Evolutionary conservation across 2,113 vertebrate genomes (phyloP), one percentile per base, ranked within the genome.

Genomic region (Prinia subflava): DNA sequence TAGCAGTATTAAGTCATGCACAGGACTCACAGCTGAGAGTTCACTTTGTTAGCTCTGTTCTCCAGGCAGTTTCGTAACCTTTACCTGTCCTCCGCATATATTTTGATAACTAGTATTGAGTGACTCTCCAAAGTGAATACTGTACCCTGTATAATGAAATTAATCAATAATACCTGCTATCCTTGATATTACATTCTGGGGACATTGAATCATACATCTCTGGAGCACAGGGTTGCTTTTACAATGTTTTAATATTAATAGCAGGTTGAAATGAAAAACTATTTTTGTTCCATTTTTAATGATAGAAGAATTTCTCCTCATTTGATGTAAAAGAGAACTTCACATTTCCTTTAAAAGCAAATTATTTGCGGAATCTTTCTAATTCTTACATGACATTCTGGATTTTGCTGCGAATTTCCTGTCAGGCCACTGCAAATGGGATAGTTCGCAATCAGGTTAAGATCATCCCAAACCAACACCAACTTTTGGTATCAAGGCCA

Each of bases 61-160:
- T 88, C 42, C 55, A 67, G 41, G 68, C 57, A 68, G 16, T 83
- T 94, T 70, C 3, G 1, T 74, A 93, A 96, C 95, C 92, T 96
- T 93, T 94, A 83, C 57, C 46, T 92, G 79, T 88, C 90, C 94
- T 95, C 83, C 79, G 83, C 82, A 65, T 81, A 57, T 55, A 83
- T 92, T 95, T 94, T 94, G 64, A n/a, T 93, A 97, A 96, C 83
- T 76, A 79, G 65, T 88, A 96, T 90, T 92, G 95, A 96, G 68
- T 92, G 82, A 57, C 52, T 90, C 27, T 95, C 68, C 74, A 52
- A 92, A 95, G 83, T 90, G 92, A 96, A 57, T 63, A 62, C 24
- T 70, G 83, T 62, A 95, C 75, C 69, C 37, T 69, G 46, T 75
- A 53, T 74, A 57, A 87, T 70, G 41, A 93, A 95, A 87, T 90